A percentile compares a stretch with the other conserved stretches of the same genome.
Conservation (phyloP, 2,797 vertebrate genomes). For the Peromyscus attwateri region DNA sequence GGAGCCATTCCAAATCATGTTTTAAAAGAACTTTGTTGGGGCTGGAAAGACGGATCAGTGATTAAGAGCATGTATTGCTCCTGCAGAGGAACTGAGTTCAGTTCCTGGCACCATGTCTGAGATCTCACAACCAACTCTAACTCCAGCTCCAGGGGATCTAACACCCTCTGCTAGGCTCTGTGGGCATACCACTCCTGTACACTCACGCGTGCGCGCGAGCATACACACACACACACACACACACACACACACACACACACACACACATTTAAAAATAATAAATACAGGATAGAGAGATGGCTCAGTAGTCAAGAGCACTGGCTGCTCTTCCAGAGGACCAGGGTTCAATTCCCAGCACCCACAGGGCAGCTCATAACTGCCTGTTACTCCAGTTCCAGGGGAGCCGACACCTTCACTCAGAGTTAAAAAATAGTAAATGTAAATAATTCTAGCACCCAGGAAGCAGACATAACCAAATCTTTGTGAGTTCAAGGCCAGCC, state of each 20-base stretch:
- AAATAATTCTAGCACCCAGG: background rate
- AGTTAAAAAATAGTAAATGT: background rate
- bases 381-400: too few species aligned
- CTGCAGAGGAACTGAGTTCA: background rate
- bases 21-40: background rate
- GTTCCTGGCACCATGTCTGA: background rate
- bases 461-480: background rate
- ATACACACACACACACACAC: background rate
- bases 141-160: background rate
- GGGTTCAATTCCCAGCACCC: too few species aligned
- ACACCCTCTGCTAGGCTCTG: background rate
- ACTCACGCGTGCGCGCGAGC: too few species aligned
- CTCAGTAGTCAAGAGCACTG: too few species aligned
- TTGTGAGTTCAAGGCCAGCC: background rate
- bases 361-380: too few species aligned
- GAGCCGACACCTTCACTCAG: too few species aligned
- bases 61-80: background rate
- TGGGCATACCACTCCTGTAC: background rate
- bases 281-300: too few species aligned
- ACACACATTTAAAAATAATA: background rate
- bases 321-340: too few species aligned
- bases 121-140: background rate
- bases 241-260: too few species aligned
- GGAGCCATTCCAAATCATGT: conserved; percentile 44
- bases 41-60: background rate